These are phyloP conservation scores for Sebastes nivosus DNA, from an alignment of 2,797 vertebrate species.

Conservation along the genomic window DNA sequence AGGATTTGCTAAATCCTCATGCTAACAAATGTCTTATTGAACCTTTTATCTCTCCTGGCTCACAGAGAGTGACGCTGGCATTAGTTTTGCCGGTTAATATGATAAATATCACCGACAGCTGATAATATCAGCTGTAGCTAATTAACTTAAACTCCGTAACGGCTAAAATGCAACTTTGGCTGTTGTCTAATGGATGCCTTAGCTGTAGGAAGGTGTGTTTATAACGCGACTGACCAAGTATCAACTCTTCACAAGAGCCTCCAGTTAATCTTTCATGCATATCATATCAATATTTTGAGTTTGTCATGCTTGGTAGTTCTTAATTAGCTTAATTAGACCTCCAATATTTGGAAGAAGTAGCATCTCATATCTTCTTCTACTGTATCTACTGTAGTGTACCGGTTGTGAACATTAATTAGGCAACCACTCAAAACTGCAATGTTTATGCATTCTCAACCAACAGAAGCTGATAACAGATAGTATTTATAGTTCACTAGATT, in stretches of 20 bases:
- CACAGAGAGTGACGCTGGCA: neutral
- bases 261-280: neutral
- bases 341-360: neutral
- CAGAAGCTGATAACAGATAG: neutral
- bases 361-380: neutral
- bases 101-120: neutral
- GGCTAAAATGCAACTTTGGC: neutral
- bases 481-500: neutral
- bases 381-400: neutral
- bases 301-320: neutral
- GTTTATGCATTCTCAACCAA: neutral
- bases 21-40: neutral
- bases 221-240: neutral
- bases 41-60: neutral
- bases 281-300: constrained; percentile 3
- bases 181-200: neutral
- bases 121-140: neutral
- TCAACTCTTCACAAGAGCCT: neutral
- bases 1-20: neutral
- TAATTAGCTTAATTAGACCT: neutral
- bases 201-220: neutral
- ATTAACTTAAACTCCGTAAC: neutral
- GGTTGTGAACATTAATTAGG: neutral
- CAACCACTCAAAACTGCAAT: neutral
- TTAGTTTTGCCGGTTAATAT: neutral